Percentiles rank a stretch among this genome's conserved stretches.
phyloP scores from a whole-genome alignment of 2,797 vertebrate genomes.

The Arctocebus calabarensis region DNA sequence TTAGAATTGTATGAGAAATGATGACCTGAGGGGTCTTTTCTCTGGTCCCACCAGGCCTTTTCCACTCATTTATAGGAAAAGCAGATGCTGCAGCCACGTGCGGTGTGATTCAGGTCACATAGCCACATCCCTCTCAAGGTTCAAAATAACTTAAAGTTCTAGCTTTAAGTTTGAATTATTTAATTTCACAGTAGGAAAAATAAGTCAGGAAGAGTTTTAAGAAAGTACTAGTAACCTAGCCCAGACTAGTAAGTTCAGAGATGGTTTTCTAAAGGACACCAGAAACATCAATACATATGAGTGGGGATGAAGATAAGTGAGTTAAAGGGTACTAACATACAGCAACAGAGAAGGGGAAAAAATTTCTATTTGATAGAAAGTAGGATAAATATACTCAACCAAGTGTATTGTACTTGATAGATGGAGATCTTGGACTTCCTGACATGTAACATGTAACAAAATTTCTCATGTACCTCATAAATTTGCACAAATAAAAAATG shows the following conservation, averaged over 20 bases:
- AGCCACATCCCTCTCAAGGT: not conserved
- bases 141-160: not conserved
- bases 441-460: no score
- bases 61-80: not conserved
- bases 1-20: not conserved
- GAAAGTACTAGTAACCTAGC: not conserved
- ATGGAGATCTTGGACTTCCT: no score
- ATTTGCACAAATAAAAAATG: no score
- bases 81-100: not conserved
- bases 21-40: not conserved
- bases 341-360: no score
- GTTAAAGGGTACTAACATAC: no score
- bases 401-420: no score
- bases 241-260: not conserved
- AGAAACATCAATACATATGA: not conserved
- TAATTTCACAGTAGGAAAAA: not conserved
- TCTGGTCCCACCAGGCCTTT: not conserved
- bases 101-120: not conserved
- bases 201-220: not conserved
- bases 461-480: no score
- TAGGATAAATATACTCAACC: no score
- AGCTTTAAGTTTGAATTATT: not conserved
- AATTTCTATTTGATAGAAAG: no score
- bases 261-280: not conserved
- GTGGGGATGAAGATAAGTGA: no score